Percentiles rank a stretch among this genome's conserved stretches.
These are phyloP conservation scores for Hycleus cichorii DNA, from an alignment of 1,140 invertebrate species.

Conservation along the genomic window DNA sequence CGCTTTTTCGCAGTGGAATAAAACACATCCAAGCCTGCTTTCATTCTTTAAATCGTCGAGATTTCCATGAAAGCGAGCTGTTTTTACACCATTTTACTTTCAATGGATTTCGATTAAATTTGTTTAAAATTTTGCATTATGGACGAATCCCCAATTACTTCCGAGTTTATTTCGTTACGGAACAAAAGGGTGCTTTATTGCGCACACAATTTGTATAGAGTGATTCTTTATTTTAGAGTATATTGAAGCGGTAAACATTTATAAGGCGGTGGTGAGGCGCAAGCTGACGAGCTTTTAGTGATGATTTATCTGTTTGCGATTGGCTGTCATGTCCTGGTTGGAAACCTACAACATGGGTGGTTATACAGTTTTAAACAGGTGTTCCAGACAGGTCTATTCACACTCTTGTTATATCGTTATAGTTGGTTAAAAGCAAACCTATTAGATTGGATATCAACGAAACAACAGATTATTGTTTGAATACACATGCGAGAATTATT, in stretches of 20 bases:
- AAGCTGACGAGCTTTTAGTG: slow-evolving; percentile 30
- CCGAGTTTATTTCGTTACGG: no score
- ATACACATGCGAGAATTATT: neutral
- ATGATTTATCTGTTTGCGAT: slow-evolving; percentile 31
- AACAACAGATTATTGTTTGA: neutral
- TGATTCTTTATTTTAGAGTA: neutral
- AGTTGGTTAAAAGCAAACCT: slow-evolving; percentile 8
- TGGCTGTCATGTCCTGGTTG: slow-evolving; percentile 21
- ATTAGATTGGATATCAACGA: neutral
- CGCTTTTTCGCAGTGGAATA: slow-evolving; percentile 13
- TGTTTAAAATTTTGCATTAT: neutral
- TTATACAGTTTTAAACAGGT: slow-evolving; percentile 30
- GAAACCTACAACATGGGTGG: slow-evolving; percentile 21
- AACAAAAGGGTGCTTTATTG: no score
- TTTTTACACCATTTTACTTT: slow-evolving; percentile 7
- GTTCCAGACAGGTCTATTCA: slow-evolving; percentile 23
- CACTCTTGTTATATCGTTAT: slow-evolving; percentile 25
- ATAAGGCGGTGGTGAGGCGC: slow-evolving; percentile 10
- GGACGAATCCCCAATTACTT: no score
- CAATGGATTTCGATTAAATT: slow-evolving; percentile 13
- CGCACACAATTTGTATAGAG: no score
- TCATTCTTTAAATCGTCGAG: no score
- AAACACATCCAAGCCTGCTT: no score
- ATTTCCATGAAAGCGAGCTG: no score
- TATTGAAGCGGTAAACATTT: slow-evolving; percentile 15